Evolutionary conservation across 2,888 invertebrate species (phyloP), one percentile per base, ranked within the genome.

Genomic region (Xiphydria camelus): DNA sequence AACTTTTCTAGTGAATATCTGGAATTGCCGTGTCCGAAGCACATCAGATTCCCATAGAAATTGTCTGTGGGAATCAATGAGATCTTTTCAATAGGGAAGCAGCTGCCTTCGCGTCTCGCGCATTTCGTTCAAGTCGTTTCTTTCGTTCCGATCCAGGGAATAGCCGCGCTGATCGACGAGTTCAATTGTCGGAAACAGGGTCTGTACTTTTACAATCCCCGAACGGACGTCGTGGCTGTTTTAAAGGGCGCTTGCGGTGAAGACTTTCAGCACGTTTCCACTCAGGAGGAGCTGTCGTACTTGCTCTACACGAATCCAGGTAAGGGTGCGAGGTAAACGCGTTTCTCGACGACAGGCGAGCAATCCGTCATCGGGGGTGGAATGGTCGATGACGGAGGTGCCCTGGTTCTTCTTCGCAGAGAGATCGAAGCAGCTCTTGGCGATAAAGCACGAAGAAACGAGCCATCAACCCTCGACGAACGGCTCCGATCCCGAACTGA

Each of bases 81-180:
- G n/a, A n/a, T n/a, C n/a, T n/a, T n/a, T n/a, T n/a, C n/a, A n/a
- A n/a, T n/a, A n/a, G n/a, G n/a, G n/a, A n/a, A n/a, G n/a, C n/a
- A n/a, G n/a, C n/a, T n/a, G n/a, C n/a, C n/a, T n/a, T n/a, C n/a
- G n/a, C n/a, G n/a, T n/a, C n/a, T n/a, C n/a, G n/a, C n/a, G n/a
- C n/a, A n/a, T n/a, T n/a, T n/a, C n/a, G n/a, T n/a, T n/a, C n/a
- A n/a, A n/a, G n/a, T n/a, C n/a, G n/a, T n/a, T n/a, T n/a, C n/a
- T n/a, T n/a, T n/a, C n/a, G n/a, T n/a, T 3, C 15, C 25, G 31
- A 10, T 43, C 4, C 48, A 90, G 77, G 91, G 91, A 32, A 85
- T 91, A 53, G 88, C 89, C 17, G 83, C 88, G 0, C 68, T 91
- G 33, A 86, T 89, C 2, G 83, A 82, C 48, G 89, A 90, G 49